Evolutionary conservation across 2,888 invertebrate species (phyloP), one percentile per base, ranked within the genome.

Genomic region (Ophion ventricosus): DNA sequence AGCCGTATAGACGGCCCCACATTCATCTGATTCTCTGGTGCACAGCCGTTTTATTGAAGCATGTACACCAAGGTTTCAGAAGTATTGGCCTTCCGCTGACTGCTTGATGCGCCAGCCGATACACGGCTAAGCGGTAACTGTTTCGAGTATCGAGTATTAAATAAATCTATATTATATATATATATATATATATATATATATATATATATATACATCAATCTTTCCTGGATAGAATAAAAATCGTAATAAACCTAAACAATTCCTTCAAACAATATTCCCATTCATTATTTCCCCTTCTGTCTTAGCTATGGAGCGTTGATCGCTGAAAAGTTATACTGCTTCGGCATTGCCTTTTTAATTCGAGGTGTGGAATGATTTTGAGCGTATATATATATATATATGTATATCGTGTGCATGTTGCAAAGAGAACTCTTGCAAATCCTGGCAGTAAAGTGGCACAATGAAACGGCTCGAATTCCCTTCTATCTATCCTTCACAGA

Each of bases 371-470:
- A 79, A 57, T 25, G 20, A 59, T 77, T 20, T 29, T 23, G n/a
- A 64, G 11, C 43, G n/a, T 26, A 25, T 54, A 26, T 11, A 75
- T n/a, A 49, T 35, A 35, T 35, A 35, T 35, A 35, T 35, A 35
- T 29, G 4, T 35, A 35, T 35, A 35, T 35, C 35, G 8, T 35
- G 8, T 35, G 17, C 2, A 66, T 8, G n/a, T 20, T 43, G 67
- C 23, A 57, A 64, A 54, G 64, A 72, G 76, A 72, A 76, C 35
- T 70, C 67, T 35, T 35, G 67, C 72, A 40, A 72, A 80, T 83
- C 77, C 25, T 69, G 57, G 77, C 29, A 73, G 67, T 80, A 77
- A 83, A 83, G 35, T 77, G 67, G 57, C 56, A 67, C 80, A 77
- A 83, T 77, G 80, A 77, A 83, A 83, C n/a, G 11, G 40, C 63